Base-by-base conservation (phyloP, 2,888 invertebrate genomes). In the Matsumyia berberina region DNA sequence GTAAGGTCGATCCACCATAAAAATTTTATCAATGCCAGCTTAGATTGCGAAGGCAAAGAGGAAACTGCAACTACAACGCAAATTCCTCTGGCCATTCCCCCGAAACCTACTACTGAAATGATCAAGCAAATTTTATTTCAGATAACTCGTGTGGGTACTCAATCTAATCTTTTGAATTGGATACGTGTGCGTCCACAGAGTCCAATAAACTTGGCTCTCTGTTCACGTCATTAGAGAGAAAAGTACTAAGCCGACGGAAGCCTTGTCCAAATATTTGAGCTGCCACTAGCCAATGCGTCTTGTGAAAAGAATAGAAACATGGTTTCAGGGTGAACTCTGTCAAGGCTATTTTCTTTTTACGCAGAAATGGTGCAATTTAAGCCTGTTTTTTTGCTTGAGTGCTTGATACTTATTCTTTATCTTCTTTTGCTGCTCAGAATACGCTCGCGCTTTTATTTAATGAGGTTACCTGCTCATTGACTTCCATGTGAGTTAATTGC, bases 1-100 rank as follows among this genome's bases (percentile, higher is more conserved):
- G 9, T 44, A 62, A 44, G 70, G 77, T 70, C 58, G 35, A 15
- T 53, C 17, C 15, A 31, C 39, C n/a, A 7, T 19, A 9, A 37
- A 24, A 24, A 24, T 35, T 77, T 44, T 29, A 12, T 57, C 77
- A 77, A 77, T 70, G 77, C 11, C 70, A 70, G 1, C 24, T 29
- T 35, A 17, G 33, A 51, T 60, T 60, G 17, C 42, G n/a, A 42
- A 42, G 24, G 24, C 33, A 70, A 77, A 77, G 53, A 70, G 60
- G 70, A 77, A 77, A 58, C 24, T 39, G 37, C 8, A 67, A 8
- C 15, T n/a, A 29, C 49, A 37, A 29, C 35, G 67, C 67, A 51
- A 76, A 69, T 69, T 69, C 55, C 39, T 11, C 35, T 33, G 8
- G 39, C n/a, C 51, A 24, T 67, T 58, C 24, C n/a, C 24, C 35